Evolutionary conservation across 2,888 invertebrate species (phyloP), one percentile per base, ranked within the genome.

Genomic region (Melikaiella ostensackeni): DNA sequence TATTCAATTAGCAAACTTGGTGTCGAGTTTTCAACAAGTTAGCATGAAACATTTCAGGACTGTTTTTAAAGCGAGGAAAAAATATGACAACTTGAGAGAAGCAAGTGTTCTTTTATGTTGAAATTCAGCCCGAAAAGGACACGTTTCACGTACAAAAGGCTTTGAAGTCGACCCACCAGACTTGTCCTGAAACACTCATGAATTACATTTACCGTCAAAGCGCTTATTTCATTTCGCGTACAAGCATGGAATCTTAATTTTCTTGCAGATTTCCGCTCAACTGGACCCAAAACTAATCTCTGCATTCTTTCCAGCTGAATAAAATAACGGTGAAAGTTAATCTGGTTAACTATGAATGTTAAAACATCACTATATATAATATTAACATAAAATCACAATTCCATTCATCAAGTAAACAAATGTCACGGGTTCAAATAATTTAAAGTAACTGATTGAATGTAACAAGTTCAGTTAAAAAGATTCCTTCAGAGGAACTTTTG

Each of bases 161-260:
- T 70, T 70, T 70, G 70, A 70, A 50, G 70, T 50, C 30, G 70
- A 50, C 50, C 70, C 50, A 50, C 9, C 50, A 70, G 30, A 19
- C 50, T 50, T 50, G 70, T 70, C 30, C 70, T 70, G 70, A 50
- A 70, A 70, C 70, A 46, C 70, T 55, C 30, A 46, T 50, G 84
- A 87, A 88, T 87, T 82, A 86, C 86, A 88, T 88, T 88, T 85
- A 83, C 83, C 82, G 82, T 84, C 81, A 84, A 74, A 81, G 79
- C 84, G 87, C 79, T 86, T 85, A 88, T 87, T 86, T 85, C 84
- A 85, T 86, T 87, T 80, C 75, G 75, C 74, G 79, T 77, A 84
- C 85, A 83, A 80, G 83, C 77, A 74, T 78, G 78, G 86, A 87
- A 88, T 88, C 79, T 83, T 80, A 85, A 87, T 70, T 61, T 64